Base-by-base conservation (phyloP, 2,113 vertebrate species). In the Corynorhinus townsendii region DNA sequence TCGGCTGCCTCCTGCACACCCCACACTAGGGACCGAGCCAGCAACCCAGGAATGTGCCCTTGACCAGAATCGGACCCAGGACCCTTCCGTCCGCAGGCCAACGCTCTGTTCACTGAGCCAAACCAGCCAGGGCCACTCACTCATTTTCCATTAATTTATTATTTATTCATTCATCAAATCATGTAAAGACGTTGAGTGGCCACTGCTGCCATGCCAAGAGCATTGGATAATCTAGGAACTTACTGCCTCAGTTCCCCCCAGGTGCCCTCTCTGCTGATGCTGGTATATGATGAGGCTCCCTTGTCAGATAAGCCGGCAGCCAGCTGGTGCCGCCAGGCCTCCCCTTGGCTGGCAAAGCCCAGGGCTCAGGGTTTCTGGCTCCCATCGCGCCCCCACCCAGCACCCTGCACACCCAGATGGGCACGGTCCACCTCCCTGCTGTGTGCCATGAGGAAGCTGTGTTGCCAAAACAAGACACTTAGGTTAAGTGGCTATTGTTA, bases 381-480 rank as follows among this genome's bases (percentile, higher is more conserved):
- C 71, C 45, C 30, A 35, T 49, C 1, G 0, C 16, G 40, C 66
- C 75, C 15, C 14, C 10, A 19, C 59, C 59, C 45, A 73, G 66
- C 22, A 54, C 14, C 52, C 79, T 75, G 49, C 49, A 64, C 26
- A 11, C 85, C 85, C 76, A 68, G 35, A 68, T 30, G 33, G 47
- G 64, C 33, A 76, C 68, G 9, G 14, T 75, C 90, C 90, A 83
- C 88, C 62, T n/a, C 68, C 16, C 0, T 66, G 54, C 54, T 90
- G 62, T 33, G 4, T 17, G 52, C 79, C 81, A 92, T 64, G 90
- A 96, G 92, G 96, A 96, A 95, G 49, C 35, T 95, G 85, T 92
- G 81, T 69, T 86, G 77, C 62, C 90, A 92, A 94, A 97, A 96
- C 88, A 95, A 94, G 77, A 76, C 90, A 96, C 92, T 97, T 95